These are phyloP conservation scores for Sylvia borin DNA, from an alignment of 2,797 vertebrate species.

Conservation along the genomic window DNA sequence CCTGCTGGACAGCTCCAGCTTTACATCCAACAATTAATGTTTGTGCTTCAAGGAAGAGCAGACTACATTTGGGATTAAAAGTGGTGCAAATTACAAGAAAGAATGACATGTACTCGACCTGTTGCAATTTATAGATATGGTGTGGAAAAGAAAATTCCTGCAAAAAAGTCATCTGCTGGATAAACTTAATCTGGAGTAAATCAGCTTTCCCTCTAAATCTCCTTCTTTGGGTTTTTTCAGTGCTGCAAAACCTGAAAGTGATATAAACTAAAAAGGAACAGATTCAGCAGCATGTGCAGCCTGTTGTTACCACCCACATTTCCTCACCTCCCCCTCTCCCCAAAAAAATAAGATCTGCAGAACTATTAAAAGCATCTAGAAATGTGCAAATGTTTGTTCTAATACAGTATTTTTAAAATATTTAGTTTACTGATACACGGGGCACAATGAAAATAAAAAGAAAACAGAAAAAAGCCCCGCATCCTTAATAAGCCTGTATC, in stretches of 20 bases:
- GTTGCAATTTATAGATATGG: background rate
- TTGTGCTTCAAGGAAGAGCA: background rate
- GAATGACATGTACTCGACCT: background rate
- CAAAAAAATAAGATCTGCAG: background rate
- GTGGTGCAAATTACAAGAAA: background rate
- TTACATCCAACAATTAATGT: background rate
- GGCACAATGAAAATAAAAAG: background rate
- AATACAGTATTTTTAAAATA: background rate
- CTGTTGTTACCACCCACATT: background rate
- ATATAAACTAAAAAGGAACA: background rate
- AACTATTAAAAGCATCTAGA: background rate
- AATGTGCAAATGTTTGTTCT: background rate
- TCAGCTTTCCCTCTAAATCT: background rate
- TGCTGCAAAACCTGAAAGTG: background rate
- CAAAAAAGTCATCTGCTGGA: background rate
- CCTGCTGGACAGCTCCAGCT: conserved; percentile 51
- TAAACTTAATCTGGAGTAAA: background rate
- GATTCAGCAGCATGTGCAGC: background rate
- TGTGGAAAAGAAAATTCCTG: background rate
- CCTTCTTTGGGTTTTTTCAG: background rate
- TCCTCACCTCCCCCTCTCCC: background rate
- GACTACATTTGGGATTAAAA: background rate
- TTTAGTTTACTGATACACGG: background rate
- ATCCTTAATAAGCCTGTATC: background rate
- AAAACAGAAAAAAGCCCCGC: rapidly evolving